phyloP scores from a whole-genome alignment of 2,888 invertebrate genomes.

The Hoplodrina blanda region DNA sequence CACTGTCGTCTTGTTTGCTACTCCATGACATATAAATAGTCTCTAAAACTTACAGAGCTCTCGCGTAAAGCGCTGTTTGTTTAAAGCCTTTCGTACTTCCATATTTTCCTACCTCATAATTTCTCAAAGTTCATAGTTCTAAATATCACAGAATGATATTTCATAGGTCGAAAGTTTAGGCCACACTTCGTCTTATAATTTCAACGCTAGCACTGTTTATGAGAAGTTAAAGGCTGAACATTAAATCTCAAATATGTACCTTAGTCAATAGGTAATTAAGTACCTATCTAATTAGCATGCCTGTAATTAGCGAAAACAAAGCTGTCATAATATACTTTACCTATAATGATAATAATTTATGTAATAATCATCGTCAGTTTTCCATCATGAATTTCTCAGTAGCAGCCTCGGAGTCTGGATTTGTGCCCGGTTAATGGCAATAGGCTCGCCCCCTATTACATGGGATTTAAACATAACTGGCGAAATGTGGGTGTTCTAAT shows the following conservation, averaged over 20 bases:
- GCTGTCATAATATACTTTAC: background rate
- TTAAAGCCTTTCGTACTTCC: background rate
- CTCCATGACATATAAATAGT: no score
- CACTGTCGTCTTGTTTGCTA: no score
- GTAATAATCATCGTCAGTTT: no score
- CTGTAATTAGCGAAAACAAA: background rate
- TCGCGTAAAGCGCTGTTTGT: no score
- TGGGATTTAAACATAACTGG: no score
- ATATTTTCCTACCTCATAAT: conserved; percentile 4
- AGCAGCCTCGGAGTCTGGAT: no score
- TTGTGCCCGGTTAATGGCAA: no score
- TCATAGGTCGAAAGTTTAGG: conserved; percentile 30
- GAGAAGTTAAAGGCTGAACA: conserved; percentile 11
- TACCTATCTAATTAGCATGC: conserved; percentile 16
- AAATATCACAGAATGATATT: conserved; percentile 45
- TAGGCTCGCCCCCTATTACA: no score
- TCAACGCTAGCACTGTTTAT: conserved; percentile 29
- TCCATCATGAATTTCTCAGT: no score
- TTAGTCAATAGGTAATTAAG: conserved; percentile 17
- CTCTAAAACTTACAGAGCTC: no score
- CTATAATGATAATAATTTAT: no score
- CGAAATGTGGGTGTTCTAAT: no score
- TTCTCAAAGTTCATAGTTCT: background rate
- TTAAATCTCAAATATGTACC: conserved; percentile 1
- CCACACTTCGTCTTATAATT: conserved; percentile 26